Evolutionary conservation across 2,888 invertebrate species (phyloP).

Genomic region (Caenorhabditis sulstoni): DNA sequence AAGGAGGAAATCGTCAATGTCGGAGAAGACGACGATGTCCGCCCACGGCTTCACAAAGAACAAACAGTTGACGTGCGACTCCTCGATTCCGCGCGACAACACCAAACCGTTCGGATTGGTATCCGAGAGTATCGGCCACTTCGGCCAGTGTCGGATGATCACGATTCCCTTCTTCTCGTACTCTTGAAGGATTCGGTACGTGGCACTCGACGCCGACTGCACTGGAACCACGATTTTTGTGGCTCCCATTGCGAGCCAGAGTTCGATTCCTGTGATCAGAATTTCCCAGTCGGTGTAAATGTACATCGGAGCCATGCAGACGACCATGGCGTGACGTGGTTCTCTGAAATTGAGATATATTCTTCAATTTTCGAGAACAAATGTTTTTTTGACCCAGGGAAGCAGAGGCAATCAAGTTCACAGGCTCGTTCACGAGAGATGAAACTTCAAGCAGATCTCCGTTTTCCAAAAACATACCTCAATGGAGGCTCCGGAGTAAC

Average conservation of each 20-base stretch:
- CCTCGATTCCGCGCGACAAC: conserved; percentile 75
- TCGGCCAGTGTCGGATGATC: conserved; percentile 77
- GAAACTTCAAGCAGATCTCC: no score
- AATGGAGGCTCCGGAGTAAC: conserved; percentile 62
- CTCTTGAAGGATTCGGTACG: conserved; percentile 73
- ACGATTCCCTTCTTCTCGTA: conserved; percentile 78
- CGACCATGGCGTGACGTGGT: conserved; percentile 71
- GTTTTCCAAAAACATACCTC: conserved; percentile 55
- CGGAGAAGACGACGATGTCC: conserved; percentile 78
- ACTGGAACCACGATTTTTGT: conserved; percentile 78
- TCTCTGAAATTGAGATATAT: conserved; percentile 38
- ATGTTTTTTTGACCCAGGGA: no score
- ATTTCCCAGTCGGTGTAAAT: conserved; percentile 80
- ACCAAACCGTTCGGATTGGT: conserved; percentile 78
- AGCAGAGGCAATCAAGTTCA: no score
- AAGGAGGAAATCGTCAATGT: conserved; percentile 79
- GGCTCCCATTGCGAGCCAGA: conserved; percentile 78
- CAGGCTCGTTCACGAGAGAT: no score
- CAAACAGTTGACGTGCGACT: conserved; percentile 79
- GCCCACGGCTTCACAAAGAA: conserved; percentile 79
- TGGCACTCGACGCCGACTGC: conserved; percentile 77
- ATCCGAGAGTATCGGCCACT: conserved; percentile 79
- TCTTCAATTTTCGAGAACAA: no score
- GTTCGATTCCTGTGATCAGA: conserved; percentile 74
- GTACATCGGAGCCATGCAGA: conserved; percentile 80